Evolutionary conservation across 2,797 vertebrate species (phyloP).

Genomic region (Etheostoma perlongum): DNA sequence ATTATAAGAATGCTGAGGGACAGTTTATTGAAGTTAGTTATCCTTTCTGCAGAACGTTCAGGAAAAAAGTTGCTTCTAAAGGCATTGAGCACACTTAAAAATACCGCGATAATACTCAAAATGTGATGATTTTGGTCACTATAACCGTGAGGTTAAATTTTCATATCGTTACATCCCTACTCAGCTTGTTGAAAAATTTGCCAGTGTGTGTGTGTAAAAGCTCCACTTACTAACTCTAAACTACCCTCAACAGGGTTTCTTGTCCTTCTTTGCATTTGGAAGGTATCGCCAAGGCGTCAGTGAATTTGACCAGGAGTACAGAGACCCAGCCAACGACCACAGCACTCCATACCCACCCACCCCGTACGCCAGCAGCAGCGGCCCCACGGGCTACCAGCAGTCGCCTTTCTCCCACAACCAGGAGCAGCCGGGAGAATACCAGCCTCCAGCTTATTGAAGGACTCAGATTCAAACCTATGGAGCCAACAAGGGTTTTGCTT

Average conservation of each 20-base stretch:
- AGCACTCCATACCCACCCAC: slow-evolving; percentile 83
- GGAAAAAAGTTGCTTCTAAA: too few relatives aligned
- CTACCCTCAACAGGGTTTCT: slow-evolving; percentile 78
- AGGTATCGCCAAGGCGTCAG: slow-evolving; percentile 88
- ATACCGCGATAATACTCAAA: too few relatives aligned
- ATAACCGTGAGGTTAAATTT: too few relatives aligned
- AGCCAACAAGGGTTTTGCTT: slow-evolving; percentile 43
- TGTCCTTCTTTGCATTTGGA: slow-evolving; percentile 85
- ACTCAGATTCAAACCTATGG: slow-evolving; percentile 30
- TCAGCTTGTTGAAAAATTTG: background rate
- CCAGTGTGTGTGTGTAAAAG: background rate
- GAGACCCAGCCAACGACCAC: slow-evolving; percentile 87
- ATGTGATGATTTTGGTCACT: too few relatives aligned
- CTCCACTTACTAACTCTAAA: background rate
- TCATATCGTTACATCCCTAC: too few relatives aligned
- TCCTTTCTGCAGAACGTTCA: too few relatives aligned
- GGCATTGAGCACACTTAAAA: too few relatives aligned
- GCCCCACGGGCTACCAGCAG: slow-evolving; percentile 91
- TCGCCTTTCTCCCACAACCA: slow-evolving; percentile 86
- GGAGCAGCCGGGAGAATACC: slow-evolving; percentile 74
- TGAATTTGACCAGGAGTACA: slow-evolving; percentile 88
- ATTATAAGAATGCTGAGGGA: too few relatives aligned
- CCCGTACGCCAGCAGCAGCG: slow-evolving; percentile 82
- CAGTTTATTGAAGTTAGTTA: too few relatives aligned
- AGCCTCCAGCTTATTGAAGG: slow-evolving; percentile 81